Conservation (phyloP, 2,113 vertebrate species). For the Aix galericulata region DNA sequence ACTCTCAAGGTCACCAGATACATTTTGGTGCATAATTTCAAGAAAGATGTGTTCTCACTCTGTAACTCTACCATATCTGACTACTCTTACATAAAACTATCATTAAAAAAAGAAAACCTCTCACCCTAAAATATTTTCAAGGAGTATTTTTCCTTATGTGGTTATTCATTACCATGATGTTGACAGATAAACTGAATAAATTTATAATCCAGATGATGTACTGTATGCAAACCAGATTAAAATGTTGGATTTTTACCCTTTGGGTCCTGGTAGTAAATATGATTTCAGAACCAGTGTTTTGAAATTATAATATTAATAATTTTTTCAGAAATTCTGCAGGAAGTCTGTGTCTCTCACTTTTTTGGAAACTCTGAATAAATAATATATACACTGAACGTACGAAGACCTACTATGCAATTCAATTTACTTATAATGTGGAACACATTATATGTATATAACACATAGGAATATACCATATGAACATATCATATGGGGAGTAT, state of each 20-base stretch:
- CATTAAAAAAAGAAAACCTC: constrained; percentile 65
- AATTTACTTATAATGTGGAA: not conserved
- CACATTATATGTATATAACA: not conserved
- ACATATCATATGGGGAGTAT: not conserved
- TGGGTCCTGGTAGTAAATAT: constrained; percentile 20
- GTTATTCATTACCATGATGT: constrained; percentile 60
- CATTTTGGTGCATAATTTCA: constrained; percentile 55
- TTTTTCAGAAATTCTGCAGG: constrained; percentile 31
- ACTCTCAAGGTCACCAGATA: constrained; percentile 75
- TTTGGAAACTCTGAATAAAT: not conserved
- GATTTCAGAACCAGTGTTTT: constrained; percentile 2
- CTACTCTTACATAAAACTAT: constrained; percentile 71
- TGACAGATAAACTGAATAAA: constrained; percentile 69
- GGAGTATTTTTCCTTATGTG: constrained; percentile 44
- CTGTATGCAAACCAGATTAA: constrained; percentile 60
- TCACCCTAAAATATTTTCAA: constrained; percentile 65
- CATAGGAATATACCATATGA: not conserved
- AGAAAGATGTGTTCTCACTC: constrained; percentile 54
- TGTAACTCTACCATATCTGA: constrained; percentile 54
- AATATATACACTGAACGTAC: not conserved
- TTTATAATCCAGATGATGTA: constrained; percentile 64
- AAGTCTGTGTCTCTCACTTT: not conserved
- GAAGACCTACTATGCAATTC: not conserved
- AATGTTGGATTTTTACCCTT: constrained; percentile 58
- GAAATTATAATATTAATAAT: constrained; percentile 39